Evolutionary conservation across 2,113 vertebrate species (phyloP), one percentile per base, ranked within the genome.

Genomic region (Edolisoma coerulescens): DNA sequence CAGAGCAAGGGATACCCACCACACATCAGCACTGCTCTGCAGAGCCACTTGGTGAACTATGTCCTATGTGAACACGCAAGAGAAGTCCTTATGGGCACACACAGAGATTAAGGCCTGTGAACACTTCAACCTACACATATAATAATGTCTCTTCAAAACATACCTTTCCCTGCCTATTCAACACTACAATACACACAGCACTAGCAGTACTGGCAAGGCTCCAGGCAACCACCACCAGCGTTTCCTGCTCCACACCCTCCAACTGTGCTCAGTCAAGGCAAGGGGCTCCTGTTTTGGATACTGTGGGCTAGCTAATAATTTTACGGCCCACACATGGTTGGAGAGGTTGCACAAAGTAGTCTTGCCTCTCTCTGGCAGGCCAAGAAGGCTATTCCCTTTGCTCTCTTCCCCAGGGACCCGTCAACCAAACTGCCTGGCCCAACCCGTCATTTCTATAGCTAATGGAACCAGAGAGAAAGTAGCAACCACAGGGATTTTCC

Each of bases 11-110:
- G 54, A 11, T 16, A 4, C 27, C 22, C 2, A 0, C 0, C 3
- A 47, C 28, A 49, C 11, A 42, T 6, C 69, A 89, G 56, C 30
- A 8, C 6, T 10, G 39, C 74, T 89, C 2, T 27, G 60, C 57
- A 71, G 28, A 83, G 39, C 26, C 45, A 26, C 49, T 28, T 3
- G 24, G 22, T 30, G 27, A 82, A 15, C 33, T 20, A 7, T 6
- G 11, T 9, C 52, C 53, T 30, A 0, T 0, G 2, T 1, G 5
- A 76, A 61, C n/a, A 32, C 0, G 1, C 33, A 44, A 49, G 37
- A 57, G 33, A 50, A 90, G 21, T 26, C 47, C 56, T 67, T 8
- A 10, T 1, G n/a, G 70, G 28, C 27, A 68, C 11, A 37, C 1
- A 1, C 16, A 27, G 37, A 45, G 45, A 64, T 17, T 56, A 56